A percentile compares a stretch with the other conserved stretches of the same genome.
These are phyloP conservation scores for Tricholaema leucomelas DNA, from an alignment of 2,113 vertebrate species.

Conservation along the genomic window DNA sequence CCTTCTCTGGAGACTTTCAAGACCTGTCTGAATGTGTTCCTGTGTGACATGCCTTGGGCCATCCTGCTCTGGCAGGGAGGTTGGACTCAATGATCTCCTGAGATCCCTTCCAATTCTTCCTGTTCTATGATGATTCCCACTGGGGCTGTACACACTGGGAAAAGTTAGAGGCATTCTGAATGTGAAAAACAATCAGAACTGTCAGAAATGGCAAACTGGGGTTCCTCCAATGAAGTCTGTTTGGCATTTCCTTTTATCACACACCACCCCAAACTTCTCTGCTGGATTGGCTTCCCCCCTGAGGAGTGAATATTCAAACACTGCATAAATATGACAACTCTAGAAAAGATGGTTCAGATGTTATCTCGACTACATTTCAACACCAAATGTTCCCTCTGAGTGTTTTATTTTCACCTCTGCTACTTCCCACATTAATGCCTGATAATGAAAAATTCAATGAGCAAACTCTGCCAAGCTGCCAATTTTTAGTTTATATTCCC, in stretches of 20 bases:
- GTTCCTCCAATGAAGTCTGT: neutral
- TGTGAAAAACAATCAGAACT: neutral
- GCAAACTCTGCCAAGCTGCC: neutral
- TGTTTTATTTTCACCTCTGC: conserved; percentile 43
- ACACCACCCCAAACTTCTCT: neutral
- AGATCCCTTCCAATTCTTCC: no score
- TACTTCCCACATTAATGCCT: conserved; percentile 18
- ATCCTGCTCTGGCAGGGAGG: no score
- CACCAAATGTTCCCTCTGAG: conserved; percentile 43
- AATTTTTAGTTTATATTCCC: conserved; percentile 34
- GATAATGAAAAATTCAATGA: neutral
- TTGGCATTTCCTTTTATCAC: neutral
- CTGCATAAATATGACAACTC: conserved; percentile 6
- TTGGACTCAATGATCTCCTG: no score
- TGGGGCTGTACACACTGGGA: neutral
- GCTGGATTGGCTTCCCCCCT: neutral
- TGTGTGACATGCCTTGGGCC: no score
- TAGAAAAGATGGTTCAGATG: conserved; percentile 25
- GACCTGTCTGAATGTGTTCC: no score
- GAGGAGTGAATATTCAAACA: neutral
- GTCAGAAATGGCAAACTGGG: neutral
- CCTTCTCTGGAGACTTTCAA: no score
- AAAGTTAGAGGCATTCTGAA: neutral
- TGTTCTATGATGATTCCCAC: neutral
- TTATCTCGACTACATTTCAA: neutral